Evolutionary conservation across 1,140 invertebrate genomes (phyloP).

Genomic region (Saccostrea glomerata): DNA sequence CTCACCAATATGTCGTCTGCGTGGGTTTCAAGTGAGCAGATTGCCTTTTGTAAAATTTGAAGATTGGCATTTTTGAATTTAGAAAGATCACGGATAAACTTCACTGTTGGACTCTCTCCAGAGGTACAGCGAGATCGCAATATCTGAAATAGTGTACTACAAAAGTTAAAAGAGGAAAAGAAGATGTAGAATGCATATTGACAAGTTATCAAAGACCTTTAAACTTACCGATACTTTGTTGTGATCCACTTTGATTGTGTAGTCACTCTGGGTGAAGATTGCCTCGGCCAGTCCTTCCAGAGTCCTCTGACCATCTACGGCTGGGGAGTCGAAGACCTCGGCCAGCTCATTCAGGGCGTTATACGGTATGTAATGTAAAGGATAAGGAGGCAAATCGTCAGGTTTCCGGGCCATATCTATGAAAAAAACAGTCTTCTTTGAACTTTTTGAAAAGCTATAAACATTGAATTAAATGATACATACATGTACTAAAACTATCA

Average conservation of each 20-base stretch:
- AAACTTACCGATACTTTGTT: not conserved
- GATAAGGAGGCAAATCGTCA: not conserved
- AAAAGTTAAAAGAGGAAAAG: not conserved
- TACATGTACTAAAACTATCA: too few relatives aligned
- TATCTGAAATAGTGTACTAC: not conserved
- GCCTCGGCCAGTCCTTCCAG: not conserved
- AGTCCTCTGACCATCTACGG: not conserved
- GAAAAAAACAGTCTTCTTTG: not conserved
- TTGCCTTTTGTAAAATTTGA: not conserved
- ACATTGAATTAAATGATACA: too few relatives aligned
- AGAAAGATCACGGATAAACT: not conserved
- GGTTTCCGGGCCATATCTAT: not conserved
- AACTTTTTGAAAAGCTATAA: too few relatives aligned
- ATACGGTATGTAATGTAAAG: not conserved
- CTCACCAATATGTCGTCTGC: not conserved
- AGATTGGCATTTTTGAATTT: not conserved
- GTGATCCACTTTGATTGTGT: not conserved
- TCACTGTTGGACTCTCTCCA: conserved; percentile 1
- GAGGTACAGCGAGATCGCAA: not conserved
- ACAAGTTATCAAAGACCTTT: not conserved
- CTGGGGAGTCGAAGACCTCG: not conserved
- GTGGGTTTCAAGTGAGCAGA: not conserved
- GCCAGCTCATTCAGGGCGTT: not conserved
- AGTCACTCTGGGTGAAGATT: not conserved
- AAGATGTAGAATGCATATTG: not conserved